phyloP scores from a whole-genome alignment of 2,797 vertebrate species.

The Gallinago stenura region DNA sequence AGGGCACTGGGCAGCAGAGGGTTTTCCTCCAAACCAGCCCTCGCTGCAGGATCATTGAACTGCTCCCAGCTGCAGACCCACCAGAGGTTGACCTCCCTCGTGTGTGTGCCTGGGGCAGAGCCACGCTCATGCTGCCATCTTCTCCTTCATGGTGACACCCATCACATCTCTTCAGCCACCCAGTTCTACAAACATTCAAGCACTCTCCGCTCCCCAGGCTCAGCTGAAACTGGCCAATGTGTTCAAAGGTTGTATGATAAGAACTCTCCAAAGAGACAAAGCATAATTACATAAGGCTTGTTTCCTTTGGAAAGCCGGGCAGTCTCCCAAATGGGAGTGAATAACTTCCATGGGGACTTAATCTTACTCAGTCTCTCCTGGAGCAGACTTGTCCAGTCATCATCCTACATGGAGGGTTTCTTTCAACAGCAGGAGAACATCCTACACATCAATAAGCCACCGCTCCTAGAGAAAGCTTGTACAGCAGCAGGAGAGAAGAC shows the following conservation, averaged over 20 bases:
- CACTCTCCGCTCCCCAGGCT: not conserved
- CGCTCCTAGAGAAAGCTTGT: not conserved
- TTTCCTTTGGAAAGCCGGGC: not conserved
- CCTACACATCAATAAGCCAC: not conserved
- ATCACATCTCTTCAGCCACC: not conserved
- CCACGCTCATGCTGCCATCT: not conserved
- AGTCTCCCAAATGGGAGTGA: not conserved
- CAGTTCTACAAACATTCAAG: not conserved
- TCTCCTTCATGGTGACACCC: not conserved
- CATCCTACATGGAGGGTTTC: accelerated
- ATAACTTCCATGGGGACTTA: not conserved
- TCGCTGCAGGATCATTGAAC: not conserved
- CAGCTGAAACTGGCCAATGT: not conserved
- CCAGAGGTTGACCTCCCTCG: not conserved
- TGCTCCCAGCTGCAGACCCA: not conserved
- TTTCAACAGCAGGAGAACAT: not conserved
- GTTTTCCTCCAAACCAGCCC: not conserved
- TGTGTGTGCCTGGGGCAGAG: not conserved
- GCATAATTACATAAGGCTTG: not conserved
- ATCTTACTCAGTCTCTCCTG: not conserved
- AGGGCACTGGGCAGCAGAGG: not conserved
- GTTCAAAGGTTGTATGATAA: not conserved
- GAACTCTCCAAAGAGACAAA: slow-evolving; percentile 23
- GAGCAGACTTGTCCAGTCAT: not conserved
- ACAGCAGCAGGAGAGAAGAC: not conserved